Conservation (phyloP, 2,888 invertebrate species). For the Baronia brevicornis region DNA sequence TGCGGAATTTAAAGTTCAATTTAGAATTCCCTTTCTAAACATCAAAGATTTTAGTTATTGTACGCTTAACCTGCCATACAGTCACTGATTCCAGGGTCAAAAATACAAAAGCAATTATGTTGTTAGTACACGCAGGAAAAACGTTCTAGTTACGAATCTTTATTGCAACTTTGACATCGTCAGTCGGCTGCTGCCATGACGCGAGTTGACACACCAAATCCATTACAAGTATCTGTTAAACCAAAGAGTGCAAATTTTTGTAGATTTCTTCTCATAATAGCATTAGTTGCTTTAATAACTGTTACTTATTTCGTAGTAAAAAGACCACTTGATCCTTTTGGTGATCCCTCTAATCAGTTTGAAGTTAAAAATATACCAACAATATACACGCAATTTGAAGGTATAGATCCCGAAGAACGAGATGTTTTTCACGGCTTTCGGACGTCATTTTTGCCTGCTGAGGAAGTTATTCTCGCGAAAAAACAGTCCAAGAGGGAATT, state of each 20-base stretch:
- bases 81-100: slow-evolving; percentile 41
- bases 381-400: slow-evolving; percentile 50
- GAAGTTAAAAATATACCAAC: slow-evolving; percentile 51
- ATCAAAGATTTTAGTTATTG: slow-evolving; percentile 2
- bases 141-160: slow-evolving; percentile 48
- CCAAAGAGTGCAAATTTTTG: slow-evolving; percentile 44
- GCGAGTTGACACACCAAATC: slow-evolving; percentile 48
- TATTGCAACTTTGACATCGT: slow-evolving; percentile 33
- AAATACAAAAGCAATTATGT: slow-evolving; percentile 38
- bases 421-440: slow-evolving; percentile 77
- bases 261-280: slow-evolving; percentile 36
- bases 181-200: slow-evolving; percentile 63
- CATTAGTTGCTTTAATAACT: slow-evolving; percentile 30
- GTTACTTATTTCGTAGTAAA: slow-evolving; percentile 39
- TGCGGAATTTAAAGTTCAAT: too few species aligned
- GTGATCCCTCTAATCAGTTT: slow-evolving; percentile 53
- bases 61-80: slow-evolving; percentile 10
- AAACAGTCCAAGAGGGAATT: slow-evolving; percentile 29
- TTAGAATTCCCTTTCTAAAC: too few species aligned
- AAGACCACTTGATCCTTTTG: slow-evolving; percentile 37
- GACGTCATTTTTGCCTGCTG: slow-evolving; percentile 78
- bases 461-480: slow-evolving; percentile 61
- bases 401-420: slow-evolving; percentile 70
- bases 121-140: slow-evolving; percentile 28
- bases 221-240: slow-evolving; percentile 43